A percentile compares a stretch with the other conserved stretches of the same genome.
These are phyloP conservation scores for Alligator mississippiensis DNA, from an alignment of 2,113 vertebrate species.

Conservation along the genomic window DNA sequence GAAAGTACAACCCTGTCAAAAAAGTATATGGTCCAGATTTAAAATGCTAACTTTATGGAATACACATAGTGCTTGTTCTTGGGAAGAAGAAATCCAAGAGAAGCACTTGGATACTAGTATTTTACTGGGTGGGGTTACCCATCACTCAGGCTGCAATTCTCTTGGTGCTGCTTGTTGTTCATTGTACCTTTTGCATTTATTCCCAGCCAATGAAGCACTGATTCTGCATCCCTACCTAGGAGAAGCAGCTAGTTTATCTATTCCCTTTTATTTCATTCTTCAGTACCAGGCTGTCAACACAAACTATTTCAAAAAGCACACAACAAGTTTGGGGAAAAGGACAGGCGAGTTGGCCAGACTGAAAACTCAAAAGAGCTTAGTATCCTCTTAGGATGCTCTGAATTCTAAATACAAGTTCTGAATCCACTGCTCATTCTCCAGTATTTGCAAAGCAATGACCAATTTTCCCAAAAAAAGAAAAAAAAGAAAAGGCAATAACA, in stretches of 20 bases:
- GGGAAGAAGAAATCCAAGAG: conserved; percentile 15
- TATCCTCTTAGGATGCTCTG: not conserved
- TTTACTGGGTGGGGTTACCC: not conserved
- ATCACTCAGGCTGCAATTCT: not conserved
- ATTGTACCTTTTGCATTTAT: not conserved
- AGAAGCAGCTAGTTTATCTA: conserved; percentile 1
- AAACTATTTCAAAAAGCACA: not conserved
- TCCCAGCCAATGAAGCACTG: not conserved
- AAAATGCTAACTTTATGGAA: conserved; percentile 65
- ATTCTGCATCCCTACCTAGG: not conserved
- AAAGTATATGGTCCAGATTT: conserved; percentile 48
- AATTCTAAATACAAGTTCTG: not conserved
- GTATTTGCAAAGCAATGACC: not conserved
- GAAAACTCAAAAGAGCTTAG: not conserved
- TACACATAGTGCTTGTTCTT: conserved; percentile 22
- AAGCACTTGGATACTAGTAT: not conserved
- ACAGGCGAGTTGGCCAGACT: not conserved
- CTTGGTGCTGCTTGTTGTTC: not conserved
- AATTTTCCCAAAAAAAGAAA: not conserved
- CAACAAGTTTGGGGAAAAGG: not conserved
- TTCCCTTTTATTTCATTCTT: conserved; percentile 6
- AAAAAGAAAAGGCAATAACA: not conserved
- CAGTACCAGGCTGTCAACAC: not conserved
- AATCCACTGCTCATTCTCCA: not conserved
- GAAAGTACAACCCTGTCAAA: conserved; percentile 65